Conservation (phyloP, 1,140 invertebrate genomes). For the Chlorops oryzae region DNA sequence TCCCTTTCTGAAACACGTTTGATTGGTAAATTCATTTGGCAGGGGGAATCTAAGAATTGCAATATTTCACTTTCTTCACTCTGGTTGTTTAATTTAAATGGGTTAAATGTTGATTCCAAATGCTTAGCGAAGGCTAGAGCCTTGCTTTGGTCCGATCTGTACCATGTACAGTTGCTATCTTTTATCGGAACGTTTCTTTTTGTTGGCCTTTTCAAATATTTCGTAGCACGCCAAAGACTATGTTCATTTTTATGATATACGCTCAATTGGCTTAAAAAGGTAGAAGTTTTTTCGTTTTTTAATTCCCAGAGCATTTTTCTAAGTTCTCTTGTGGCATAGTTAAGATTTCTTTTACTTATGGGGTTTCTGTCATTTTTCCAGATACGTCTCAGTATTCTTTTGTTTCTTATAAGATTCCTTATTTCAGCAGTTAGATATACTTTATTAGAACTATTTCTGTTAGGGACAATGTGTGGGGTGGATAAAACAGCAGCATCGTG, state of each 20-base stretch:
- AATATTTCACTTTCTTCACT: not conserved
- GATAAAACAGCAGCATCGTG: conserved; percentile 4
- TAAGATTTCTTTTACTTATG: no score
- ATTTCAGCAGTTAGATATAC: not conserved
- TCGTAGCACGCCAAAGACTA: conserved; percentile 2
- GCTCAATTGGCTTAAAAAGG: not conserved
- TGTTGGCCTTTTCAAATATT: conserved; percentile 1
- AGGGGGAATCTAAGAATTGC: not conserved
- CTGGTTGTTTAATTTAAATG: not conserved
- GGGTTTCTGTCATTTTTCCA: no score
- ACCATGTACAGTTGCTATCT: not conserved
- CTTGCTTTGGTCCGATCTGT: no score
- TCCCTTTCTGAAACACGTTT: no score
- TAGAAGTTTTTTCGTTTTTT: not conserved
- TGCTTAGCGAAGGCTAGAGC: not conserved
- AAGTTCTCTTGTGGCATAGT: not conserved
- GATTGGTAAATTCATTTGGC: conserved; percentile 3
- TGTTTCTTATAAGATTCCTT: not conserved
- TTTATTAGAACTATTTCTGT: not conserved
- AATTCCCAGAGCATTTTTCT: not conserved
- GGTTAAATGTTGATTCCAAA: not conserved
- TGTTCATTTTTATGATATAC: not conserved
- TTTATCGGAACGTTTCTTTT: conserved; percentile 3
- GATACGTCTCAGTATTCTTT: not conserved
- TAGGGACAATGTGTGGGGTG: not conserved